Percentiles rank a stretch among this genome's conserved stretches.
Evolutionary conservation across 2,113 vertebrate genomes (phyloP).

Genomic region (Ovis aries): ARS-UI_Ramb_v3.0 NC_056064.1:32298501-32299000

Average conservation of each 20-base stretch:
- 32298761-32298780: background rate
- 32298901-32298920: background rate
- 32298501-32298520: background rate
- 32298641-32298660: background rate
- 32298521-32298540: background rate
- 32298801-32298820: background rate
- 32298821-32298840: background rate
- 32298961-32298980: background rate
- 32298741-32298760: background rate
- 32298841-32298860: background rate
- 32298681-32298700: background rate
- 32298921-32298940: background rate
- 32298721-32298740: fast-evolving
- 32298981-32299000: background rate
- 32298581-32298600: background rate
- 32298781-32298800: background rate
- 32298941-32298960: background rate
- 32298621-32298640: background rate
- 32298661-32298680: background rate
- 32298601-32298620: background rate
- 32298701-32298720: background rate
- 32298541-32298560: background rate
- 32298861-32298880: background rate
- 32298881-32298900: background rate
- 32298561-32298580: background rate